These are phyloP conservation scores for Blastobasis lacticolella DNA, from an alignment of 2,888 invertebrate species.

Conservation along the genomic window DNA sequence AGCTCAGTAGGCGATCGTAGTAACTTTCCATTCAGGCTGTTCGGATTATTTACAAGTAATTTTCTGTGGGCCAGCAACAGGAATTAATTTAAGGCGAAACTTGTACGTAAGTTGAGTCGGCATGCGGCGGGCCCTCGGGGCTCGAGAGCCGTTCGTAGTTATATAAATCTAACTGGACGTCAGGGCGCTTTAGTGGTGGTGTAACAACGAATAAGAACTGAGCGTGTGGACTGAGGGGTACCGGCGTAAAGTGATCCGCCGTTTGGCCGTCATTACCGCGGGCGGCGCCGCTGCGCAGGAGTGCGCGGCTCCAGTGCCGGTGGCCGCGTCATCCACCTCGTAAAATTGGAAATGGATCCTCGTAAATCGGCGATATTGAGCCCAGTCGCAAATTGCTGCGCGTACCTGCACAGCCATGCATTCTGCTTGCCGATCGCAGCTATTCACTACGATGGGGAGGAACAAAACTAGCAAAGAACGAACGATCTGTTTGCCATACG, in stretches of 20 bases:
- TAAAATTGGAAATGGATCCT: conserved; percentile 61
- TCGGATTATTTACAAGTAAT: conserved; percentile 13
- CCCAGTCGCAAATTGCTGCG: conserved; percentile 51
- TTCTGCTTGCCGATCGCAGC: conserved; percentile 44
- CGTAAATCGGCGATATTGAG: conserved; percentile 58
- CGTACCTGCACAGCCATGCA: conserved; percentile 45
- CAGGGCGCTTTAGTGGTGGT: conserved; percentile 37
- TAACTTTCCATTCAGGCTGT: conserved; percentile 11
- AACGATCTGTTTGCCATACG: too few species aligned
- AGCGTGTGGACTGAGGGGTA: conserved; percentile 29
- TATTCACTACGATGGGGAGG: conserved; percentile 7
- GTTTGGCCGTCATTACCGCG: conserved; percentile 21
- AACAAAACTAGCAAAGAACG: too few species aligned
- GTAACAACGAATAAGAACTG: conserved; percentile 42
- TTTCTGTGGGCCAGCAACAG: conserved; percentile 26
- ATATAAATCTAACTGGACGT: conserved; percentile 45
- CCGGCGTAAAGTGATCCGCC: conserved; percentile 32
- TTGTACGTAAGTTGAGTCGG: conserved; percentile 34
- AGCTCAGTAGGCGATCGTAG: too few species aligned
- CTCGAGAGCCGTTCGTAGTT: conserved; percentile 26
- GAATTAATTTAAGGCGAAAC: conserved; percentile 34
- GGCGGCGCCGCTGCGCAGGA: conserved; percentile 16
- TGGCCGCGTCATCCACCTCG: conserved; percentile 48
- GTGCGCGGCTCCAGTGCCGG: conserved; percentile 36
- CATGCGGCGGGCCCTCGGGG: conserved; percentile 35